phyloP scores from a whole-genome alignment of 1,140 invertebrate genomes.

The Scaptomyza pallida region DNA sequence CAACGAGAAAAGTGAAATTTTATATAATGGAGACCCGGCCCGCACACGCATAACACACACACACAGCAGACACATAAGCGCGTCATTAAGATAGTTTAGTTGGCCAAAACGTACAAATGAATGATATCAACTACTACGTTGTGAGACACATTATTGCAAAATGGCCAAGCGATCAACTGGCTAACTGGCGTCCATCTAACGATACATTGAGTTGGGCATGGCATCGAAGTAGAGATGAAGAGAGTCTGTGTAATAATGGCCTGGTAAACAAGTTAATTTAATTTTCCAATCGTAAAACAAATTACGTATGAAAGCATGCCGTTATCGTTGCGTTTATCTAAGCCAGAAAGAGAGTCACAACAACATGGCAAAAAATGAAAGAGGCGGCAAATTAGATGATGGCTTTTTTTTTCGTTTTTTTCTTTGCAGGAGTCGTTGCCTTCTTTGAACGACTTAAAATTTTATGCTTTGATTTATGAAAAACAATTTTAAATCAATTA shows the following conservation, averaged over 20 bases:
- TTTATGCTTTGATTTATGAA: slow-evolving; percentile 29
- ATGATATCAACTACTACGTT: slow-evolving; percentile 62
- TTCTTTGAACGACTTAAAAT: neutral
- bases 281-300: slow-evolving; percentile 79
- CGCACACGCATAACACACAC: neutral
- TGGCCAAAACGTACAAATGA: slow-evolving; percentile 69
- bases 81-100: slow-evolving; percentile 75
- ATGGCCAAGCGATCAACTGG: slow-evolving; percentile 15
- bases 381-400: neutral
- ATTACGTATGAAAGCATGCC: slow-evolving; percentile 77
- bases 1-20: slow-evolving; percentile 72
- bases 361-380: neutral
- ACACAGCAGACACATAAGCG: slow-evolving; percentile 69
- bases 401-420: too few relatives aligned
- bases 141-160: slow-evolving; percentile 62
- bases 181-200: slow-evolving; percentile 22
- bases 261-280: slow-evolving; percentile 78
- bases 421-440: neutral
- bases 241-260: slow-evolving; percentile 28
- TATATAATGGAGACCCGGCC: slow-evolving; percentile 55
- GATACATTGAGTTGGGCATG: slow-evolving; percentile 33
- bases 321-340: slow-evolving; percentile 71
- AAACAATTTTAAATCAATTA: slow-evolving; percentile 69
- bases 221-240: neutral
- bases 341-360: neutral